Conservation (phyloP, 2,797 vertebrate species). For the Carduelis carduelis region DNA sequence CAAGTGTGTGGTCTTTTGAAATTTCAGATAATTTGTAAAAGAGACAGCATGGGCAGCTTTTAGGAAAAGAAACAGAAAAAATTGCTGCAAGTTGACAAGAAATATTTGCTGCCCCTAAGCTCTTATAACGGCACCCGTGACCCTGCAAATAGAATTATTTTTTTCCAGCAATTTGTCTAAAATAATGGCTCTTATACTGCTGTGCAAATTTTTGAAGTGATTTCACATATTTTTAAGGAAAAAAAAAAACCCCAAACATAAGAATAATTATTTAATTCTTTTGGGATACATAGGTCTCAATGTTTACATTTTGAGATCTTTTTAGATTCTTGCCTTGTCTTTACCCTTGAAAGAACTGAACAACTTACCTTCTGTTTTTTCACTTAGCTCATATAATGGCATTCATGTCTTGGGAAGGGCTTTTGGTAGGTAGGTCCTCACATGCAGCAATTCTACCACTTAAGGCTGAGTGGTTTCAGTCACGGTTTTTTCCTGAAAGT, state of each 20-base stretch:
- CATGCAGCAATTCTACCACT: not conserved
- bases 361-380: not conserved
- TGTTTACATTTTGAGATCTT: not conserved
- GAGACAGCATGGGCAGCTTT: conserved; percentile 52
- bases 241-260: not conserved
- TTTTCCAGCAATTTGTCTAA: not conserved
- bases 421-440: not conserved
- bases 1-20: conserved; percentile 76
- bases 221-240: not conserved
- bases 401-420: not conserved
- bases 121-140: not conserved
- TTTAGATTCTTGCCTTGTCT: not conserved
- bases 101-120: conserved; percentile 60
- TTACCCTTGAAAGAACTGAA: not conserved
- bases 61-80: conserved; percentile 61
- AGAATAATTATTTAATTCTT: not conserved
- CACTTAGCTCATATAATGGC: not conserved
- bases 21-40: conserved; percentile 68
- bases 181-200: not conserved
- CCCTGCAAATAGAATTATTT: not conserved
- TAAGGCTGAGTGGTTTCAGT: not conserved
- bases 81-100: conserved; percentile 67
- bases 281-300: not conserved
- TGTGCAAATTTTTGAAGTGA: not conserved
- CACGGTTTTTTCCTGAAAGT: not conserved